These are phyloP conservation scores for Autographa pulchrina DNA, from an alignment of 2,888 invertebrate species.

Conservation along the genomic window DNA sequence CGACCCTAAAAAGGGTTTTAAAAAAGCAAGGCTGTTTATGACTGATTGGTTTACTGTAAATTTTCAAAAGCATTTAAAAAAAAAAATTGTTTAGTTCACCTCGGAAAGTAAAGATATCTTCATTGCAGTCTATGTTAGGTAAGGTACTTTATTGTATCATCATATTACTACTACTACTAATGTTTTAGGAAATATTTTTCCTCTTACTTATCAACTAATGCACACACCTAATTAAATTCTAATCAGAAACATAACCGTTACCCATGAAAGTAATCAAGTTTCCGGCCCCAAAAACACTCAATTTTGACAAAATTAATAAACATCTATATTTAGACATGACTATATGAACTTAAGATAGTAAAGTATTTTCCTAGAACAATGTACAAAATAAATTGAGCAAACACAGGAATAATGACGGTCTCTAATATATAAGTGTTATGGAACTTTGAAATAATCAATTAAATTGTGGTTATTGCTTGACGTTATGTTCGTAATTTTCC, in stretches of 20 bases:
- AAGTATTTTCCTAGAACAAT: conserved; percentile 33
- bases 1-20: no score
- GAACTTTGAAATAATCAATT: neutral
- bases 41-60: no score
- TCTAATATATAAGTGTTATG: neutral
- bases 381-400: conserved; percentile 3
- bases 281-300: neutral
- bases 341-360: conserved; percentile 33
- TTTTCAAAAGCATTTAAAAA: no score
- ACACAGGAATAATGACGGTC: neutral
- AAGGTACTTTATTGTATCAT: no score
- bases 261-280: neutral
- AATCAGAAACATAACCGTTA: neutral
- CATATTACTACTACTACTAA: no score
- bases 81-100: no score
- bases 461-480: neutral
- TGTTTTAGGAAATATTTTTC: neutral
- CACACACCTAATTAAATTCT: neutral
- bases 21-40: no score
- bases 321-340: conserved; percentile 33
- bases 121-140: no score
- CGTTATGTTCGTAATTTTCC: neutral
- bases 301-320: conserved; percentile 24
- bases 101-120: no score
- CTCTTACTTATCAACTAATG: neutral